Conservation (phyloP, 2,797 vertebrate genomes). For the Eurystomus glaucurus region DNA sequence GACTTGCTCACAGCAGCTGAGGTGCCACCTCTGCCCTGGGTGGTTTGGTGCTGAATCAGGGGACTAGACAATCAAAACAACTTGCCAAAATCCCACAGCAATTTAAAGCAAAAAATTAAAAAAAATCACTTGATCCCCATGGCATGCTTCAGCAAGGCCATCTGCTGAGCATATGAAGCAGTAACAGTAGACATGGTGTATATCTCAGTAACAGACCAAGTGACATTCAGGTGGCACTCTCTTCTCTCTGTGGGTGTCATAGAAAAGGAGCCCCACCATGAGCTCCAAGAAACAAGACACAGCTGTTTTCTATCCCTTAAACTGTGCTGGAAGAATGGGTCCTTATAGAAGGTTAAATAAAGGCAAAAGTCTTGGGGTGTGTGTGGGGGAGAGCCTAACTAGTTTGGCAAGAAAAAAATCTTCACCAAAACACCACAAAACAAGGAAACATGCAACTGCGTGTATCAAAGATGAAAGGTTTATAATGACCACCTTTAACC, state of each 20-base stretch:
- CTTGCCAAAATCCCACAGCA: background rate
- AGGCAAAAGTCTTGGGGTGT: background rate
- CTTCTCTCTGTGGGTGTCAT: background rate
- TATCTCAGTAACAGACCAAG: background rate
- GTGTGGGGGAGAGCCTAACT: too few species aligned
- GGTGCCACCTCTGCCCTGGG: background rate
- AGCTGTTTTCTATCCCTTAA: background rate
- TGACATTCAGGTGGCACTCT: background rate
- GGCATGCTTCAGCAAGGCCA: background rate
- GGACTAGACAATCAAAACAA: background rate
- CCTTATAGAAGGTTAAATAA: background rate
- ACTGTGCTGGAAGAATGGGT: background rate
- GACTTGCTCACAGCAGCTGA: background rate
- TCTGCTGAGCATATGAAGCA: background rate
- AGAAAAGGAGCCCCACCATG: accelerated
- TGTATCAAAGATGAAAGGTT: background rate
- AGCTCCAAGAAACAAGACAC: background rate
- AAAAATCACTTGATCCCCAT: background rate
- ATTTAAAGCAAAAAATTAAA: background rate
- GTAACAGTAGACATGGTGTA: background rate
- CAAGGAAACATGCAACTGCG: background rate
- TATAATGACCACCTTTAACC: background rate
- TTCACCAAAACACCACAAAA: background rate
- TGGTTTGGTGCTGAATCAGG: background rate
- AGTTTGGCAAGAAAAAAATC: background rate